Evolutionary conservation across 2,797 vertebrate species (phyloP).

Genomic region (Sarcophilus harrisii): DNA sequence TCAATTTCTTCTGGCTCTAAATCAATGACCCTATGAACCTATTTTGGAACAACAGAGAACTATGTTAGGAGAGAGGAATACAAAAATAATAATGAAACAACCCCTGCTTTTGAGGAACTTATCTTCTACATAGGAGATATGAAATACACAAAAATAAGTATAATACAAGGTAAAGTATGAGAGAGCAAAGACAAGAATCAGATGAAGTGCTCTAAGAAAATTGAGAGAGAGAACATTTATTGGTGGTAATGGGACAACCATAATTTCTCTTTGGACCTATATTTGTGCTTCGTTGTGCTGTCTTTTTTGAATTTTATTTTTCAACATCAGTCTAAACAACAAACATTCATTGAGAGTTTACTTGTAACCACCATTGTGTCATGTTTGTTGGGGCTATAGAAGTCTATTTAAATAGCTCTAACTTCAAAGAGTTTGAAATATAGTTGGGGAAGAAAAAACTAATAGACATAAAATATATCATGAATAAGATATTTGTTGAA

Average conservation of each 20-base stretch:
- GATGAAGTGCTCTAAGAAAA: background rate
- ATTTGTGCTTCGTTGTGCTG: background rate
- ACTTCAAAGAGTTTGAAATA: slow-evolving; percentile 12
- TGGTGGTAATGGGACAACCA: background rate
- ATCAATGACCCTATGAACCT: background rate
- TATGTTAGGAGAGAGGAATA: background rate
- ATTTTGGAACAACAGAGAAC: background rate
- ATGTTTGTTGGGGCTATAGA: background rate
- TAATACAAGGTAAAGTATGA: background rate
- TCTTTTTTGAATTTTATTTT: slow-evolving; percentile 40
- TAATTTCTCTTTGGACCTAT: background rate
- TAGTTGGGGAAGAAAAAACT: background rate
- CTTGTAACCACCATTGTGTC: slow-evolving; percentile 1
- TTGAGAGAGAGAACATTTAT: background rate
- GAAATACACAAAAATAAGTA: background rate
- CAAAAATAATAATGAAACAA: background rate
- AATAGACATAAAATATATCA: background rate
- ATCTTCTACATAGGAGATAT: background rate
- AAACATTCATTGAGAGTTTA: slow-evolving; percentile 22
- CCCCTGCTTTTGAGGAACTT: background rate
- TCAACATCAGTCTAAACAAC: slow-evolving; percentile 18
- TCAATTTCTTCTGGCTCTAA: background rate
- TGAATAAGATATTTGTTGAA: background rate
- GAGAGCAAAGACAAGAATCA: background rate
- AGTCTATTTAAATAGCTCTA: background rate